A percentile compares a stretch with the other conserved stretches of the same genome.
Conservation (phyloP, 2,113 vertebrate genomes). For the Lynx canadensis region DNA sequence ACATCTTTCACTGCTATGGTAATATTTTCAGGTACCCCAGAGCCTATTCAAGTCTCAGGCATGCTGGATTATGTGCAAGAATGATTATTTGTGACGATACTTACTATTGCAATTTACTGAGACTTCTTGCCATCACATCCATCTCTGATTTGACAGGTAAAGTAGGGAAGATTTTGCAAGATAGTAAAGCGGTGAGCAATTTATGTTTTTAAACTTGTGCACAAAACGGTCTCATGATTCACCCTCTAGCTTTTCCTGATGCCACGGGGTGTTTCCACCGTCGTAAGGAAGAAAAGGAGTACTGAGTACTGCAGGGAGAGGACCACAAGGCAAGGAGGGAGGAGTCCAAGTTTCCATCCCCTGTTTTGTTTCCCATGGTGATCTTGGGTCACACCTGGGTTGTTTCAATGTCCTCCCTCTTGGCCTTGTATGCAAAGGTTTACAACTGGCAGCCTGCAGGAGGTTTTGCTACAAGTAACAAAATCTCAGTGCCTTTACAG, state of each 20-base stretch:
- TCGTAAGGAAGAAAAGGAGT: background rate
- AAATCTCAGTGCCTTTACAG: background rate
- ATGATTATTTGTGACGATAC: conserved; percentile 19
- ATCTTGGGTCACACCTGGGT: background rate
- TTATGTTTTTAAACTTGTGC: background rate
- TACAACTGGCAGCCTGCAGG: background rate
- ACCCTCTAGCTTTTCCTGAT: background rate
- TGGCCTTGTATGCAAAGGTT: background rate
- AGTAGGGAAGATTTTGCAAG: background rate
- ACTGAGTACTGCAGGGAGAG: background rate
- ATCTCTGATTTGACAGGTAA: conserved; percentile 35
- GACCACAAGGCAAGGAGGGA: background rate
- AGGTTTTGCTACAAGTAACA: background rate
- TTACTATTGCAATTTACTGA: conserved; percentile 9
- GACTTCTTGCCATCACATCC: background rate
- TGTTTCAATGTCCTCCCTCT: background rate
- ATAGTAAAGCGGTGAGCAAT: background rate
- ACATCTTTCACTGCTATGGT: background rate
- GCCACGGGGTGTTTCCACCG: fast-evolving
- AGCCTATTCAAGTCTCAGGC: background rate
- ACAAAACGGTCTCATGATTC: background rate
- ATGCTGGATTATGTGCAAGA: background rate
- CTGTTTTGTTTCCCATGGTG: no score
- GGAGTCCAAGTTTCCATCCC: no score
- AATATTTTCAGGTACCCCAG: conserved; percentile 36